Percentiles rank a stretch among this genome's conserved stretches.
Evolutionary conservation across 2,113 vertebrate genomes (phyloP).

Genomic region (Cygnus atratus): DNA sequence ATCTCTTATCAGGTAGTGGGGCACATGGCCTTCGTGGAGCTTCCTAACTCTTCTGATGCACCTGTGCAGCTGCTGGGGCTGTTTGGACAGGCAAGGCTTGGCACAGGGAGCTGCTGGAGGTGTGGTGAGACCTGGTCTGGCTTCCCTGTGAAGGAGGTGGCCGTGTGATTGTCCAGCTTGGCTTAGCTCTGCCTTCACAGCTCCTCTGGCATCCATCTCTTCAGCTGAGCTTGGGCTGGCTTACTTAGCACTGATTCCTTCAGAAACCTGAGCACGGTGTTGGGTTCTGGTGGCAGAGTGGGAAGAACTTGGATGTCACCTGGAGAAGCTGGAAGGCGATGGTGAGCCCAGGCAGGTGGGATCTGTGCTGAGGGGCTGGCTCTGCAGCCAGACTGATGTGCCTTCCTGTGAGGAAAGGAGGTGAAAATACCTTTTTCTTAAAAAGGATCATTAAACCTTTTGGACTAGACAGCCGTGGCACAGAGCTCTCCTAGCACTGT

Average conservation of each 20-base stretch:
- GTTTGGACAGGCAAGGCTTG: background rate
- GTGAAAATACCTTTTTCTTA: slow-evolving; percentile 1
- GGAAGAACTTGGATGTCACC: slow-evolving; percentile 5
- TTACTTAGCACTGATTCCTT: background rate
- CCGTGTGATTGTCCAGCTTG: background rate
- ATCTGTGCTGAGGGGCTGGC: background rate
- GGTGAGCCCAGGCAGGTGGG: background rate
- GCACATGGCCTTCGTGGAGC: accelerated
- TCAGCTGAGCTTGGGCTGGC: background rate
- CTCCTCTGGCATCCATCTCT: background rate
- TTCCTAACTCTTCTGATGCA: background rate
- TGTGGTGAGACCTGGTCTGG: background rate
- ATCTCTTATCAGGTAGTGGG: background rate
- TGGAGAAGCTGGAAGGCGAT: background rate
- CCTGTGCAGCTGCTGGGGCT: background rate
- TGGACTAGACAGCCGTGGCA: background rate
- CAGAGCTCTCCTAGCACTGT: background rate
- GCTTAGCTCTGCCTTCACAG: background rate
- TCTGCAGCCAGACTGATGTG: background rate
- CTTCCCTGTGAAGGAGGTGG: background rate
- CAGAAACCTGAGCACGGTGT: background rate
- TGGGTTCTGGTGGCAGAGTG: background rate
- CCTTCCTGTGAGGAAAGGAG: background rate
- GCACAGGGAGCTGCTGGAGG: background rate
- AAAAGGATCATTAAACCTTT: background rate